Evolutionary conservation across 2,888 invertebrate genomes (phyloP).

Genomic region (Cryptocephalus moraei): DNA sequence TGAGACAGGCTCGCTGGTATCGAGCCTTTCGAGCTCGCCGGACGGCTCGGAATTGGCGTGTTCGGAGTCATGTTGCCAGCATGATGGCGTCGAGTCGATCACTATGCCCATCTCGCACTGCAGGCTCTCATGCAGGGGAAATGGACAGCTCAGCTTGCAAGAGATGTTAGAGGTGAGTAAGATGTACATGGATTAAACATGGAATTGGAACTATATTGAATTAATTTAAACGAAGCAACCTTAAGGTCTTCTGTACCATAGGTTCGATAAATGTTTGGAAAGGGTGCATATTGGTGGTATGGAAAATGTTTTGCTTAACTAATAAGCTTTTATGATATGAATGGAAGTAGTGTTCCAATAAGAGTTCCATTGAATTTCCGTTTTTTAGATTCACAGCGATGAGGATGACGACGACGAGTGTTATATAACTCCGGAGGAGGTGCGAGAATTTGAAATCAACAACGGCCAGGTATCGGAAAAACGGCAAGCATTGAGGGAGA

Average conservation of each 20-base stretch:
- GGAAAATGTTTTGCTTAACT: neutral
- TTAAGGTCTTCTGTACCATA: no score
- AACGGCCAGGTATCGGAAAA: conserved; percentile 67
- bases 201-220: no score
- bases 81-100: conserved; percentile 40
- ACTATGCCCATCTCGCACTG: conserved; percentile 28
- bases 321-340: no score
- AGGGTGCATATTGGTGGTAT: neutral
- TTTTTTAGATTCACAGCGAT: conserved; percentile 61
- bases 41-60: conserved; percentile 87
- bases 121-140: conserved; percentile 35
- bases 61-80: conserved; percentile 79
- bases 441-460: conserved; percentile 76
- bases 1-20: conserved; percentile 57
- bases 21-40: conserved; percentile 73
- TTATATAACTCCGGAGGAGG: conserved; percentile 82
- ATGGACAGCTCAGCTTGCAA: conserved; percentile 55
- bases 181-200: neutral
- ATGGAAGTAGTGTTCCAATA: neutral
- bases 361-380: neutral
- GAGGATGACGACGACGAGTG: conserved; percentile 64
- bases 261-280: no score
- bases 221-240: no score
- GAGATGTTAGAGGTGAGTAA: conserved; percentile 68
- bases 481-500: conserved; percentile 72